Evolutionary conservation across 2,113 vertebrate species (phyloP).

Genomic region (Monarcha castaneiventris): DNA sequence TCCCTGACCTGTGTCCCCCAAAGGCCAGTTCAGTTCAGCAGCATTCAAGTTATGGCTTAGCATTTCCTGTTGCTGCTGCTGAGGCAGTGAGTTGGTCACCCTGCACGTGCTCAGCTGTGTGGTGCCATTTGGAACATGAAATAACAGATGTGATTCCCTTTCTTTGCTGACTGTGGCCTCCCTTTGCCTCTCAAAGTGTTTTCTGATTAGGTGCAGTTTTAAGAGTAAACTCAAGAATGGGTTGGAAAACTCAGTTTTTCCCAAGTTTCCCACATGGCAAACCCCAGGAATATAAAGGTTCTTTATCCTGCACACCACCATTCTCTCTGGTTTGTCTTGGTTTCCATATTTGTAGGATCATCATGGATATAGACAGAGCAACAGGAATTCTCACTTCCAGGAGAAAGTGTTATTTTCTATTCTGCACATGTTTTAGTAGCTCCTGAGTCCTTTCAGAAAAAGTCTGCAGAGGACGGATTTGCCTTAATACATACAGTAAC

Average conservation of each 20-base stretch:
- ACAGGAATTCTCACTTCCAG: neutral
- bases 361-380: neutral
- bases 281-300: neutral
- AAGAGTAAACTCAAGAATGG: neutral
- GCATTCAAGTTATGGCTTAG: neutral
- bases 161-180: neutral
- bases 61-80: neutral
- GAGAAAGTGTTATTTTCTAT: neutral
- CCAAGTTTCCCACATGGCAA: neutral
- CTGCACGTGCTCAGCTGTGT: neutral
- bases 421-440: neutral
- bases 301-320: neutral
- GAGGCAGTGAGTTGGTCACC: neutral
- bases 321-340: neutral
- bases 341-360: neutral
- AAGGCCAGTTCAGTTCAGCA: neutral
- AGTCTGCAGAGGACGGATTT: neutral
- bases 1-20: neutral
- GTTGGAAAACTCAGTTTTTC: neutral
- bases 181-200: neutral
- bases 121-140: neutral
- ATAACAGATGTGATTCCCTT: fast-evolving
- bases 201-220: neutral
- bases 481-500: neutral
- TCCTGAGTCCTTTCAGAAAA: neutral